phyloP scores from a whole-genome alignment of 2,888 invertebrate species.

The Aethes cnicana region DNA sequence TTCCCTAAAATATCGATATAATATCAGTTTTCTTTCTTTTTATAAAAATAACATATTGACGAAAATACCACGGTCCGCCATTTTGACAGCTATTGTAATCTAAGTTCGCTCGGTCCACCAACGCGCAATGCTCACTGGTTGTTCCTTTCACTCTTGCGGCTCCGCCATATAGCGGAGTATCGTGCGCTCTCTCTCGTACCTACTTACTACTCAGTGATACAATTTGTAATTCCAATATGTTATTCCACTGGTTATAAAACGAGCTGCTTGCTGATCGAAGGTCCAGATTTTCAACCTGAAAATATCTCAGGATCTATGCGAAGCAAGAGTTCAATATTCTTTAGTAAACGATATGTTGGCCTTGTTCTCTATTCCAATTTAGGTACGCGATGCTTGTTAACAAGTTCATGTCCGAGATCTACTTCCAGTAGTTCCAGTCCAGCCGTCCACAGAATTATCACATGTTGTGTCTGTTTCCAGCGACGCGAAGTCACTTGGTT shows the following conservation, averaged over 20 bases:
- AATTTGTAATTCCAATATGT: conserved; percentile 17
- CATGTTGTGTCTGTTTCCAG: too few relatives aligned
- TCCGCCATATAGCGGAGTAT: background rate
- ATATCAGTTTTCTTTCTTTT: background rate
- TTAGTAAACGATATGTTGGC: background rate
- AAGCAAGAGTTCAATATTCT: too few relatives aligned
- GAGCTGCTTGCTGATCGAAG: conserved; percentile 10
- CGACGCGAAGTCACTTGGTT: too few relatives aligned
- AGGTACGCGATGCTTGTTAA: too few relatives aligned
- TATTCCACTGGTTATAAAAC: conserved; percentile 21
- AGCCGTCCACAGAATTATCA: too few relatives aligned
- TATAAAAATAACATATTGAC: conserved; percentile 3
- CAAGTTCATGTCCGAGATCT: too few relatives aligned
- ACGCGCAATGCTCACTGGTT: conserved; percentile 1
- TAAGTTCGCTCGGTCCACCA: conserved; percentile 3
- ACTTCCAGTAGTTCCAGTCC: too few relatives aligned
- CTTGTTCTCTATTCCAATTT: background rate
- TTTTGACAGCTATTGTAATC: conserved; percentile 24
- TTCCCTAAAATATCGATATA: too few relatives aligned
- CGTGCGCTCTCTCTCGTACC: conserved; percentile 8
- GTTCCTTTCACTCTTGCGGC: conserved; percentile 12
- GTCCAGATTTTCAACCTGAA: conserved; percentile 6
- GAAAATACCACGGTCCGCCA: conserved; percentile 24
- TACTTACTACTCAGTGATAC: conserved; percentile 2
- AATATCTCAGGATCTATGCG: too few relatives aligned